A percentile compares a stretch with the other conserved stretches of the same genome.
Evolutionary conservation across 2,797 vertebrate species (phyloP).

Genomic region (Rhinophrynus dorsalis): DNA sequence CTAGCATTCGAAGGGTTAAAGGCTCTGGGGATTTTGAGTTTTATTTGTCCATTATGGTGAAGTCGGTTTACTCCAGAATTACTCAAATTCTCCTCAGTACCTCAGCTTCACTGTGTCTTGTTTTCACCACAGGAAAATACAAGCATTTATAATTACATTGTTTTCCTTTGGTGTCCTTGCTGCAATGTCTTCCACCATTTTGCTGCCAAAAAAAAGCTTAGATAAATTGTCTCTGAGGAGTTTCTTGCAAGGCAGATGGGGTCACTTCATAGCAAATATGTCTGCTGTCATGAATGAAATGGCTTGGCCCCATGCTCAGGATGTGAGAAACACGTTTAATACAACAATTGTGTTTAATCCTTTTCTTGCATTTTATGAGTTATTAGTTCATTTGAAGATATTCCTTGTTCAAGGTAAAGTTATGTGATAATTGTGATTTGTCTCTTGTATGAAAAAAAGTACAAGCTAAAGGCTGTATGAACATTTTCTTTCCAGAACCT

Average conservation of each 20-base stretch:
- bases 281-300: neutral
- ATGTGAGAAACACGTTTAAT: neutral
- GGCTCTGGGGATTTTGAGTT: too few species aligned
- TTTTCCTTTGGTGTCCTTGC: neutral
- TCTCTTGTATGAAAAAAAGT: neutral
- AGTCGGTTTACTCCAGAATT: too few species aligned
- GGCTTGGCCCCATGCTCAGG: neutral
- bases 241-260: neutral
- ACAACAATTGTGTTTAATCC: neutral
- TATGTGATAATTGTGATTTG: neutral
- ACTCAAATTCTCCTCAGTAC: too few species aligned
- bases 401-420: too few species aligned
- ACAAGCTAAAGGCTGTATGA: neutral
- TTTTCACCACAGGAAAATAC: too few species aligned
- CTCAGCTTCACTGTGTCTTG: too few species aligned
- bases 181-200: neutral
- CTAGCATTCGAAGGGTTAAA: too few species aligned
- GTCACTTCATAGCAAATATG: neutral
- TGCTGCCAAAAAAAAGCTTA: neutral
- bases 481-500: neutral
- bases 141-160: neutral
- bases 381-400: neutral
- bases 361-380: neutral
- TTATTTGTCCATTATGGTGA: too few species aligned
- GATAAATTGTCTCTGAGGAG: neutral